A percentile compares a stretch with the other conserved stretches of the same genome.
phyloP scores from a whole-genome alignment of 2,888 invertebrate species.

The Hydraecia micacea region DNA sequence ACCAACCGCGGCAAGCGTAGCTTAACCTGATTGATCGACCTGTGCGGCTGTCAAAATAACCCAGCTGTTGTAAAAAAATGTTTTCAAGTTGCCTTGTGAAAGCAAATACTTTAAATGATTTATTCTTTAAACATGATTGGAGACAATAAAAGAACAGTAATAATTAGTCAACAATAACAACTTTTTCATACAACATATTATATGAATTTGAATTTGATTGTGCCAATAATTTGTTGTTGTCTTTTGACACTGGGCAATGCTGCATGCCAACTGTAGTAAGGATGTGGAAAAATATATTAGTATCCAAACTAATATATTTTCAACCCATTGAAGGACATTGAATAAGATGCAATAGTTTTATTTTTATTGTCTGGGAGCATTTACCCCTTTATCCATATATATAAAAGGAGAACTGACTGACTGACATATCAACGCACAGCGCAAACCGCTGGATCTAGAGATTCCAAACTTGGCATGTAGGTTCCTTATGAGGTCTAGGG shows the following conservation, averaged over 20 bases:
- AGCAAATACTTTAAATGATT: background rate
- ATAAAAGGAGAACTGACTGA: too few relatives aligned
- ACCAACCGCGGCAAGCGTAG: too few relatives aligned
- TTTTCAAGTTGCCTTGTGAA: background rate
- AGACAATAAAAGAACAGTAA: background rate
- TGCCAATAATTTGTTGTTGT: background rate
- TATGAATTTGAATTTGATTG: background rate
- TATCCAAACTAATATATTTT: background rate
- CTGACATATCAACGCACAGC: too few relatives aligned
- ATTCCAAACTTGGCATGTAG: too few relatives aligned
- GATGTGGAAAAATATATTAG: background rate
- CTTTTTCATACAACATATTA: background rate
- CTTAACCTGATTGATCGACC: too few relatives aligned
- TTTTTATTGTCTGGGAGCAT: background rate
- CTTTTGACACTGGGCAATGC: background rate
- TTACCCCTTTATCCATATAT: background rate
- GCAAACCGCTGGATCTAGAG: too few relatives aligned
- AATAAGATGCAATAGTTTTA: background rate
- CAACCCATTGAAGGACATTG: background rate
- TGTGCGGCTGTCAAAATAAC: too few relatives aligned
- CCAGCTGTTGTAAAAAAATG: background rate
- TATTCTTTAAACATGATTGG: background rate
- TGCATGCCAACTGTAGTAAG: background rate
- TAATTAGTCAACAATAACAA: background rate
- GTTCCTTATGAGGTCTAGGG: too few relatives aligned